Evolutionary conservation across 2,888 invertebrate genomes (phyloP).

Genomic region (Drosophila birchii): DNA sequence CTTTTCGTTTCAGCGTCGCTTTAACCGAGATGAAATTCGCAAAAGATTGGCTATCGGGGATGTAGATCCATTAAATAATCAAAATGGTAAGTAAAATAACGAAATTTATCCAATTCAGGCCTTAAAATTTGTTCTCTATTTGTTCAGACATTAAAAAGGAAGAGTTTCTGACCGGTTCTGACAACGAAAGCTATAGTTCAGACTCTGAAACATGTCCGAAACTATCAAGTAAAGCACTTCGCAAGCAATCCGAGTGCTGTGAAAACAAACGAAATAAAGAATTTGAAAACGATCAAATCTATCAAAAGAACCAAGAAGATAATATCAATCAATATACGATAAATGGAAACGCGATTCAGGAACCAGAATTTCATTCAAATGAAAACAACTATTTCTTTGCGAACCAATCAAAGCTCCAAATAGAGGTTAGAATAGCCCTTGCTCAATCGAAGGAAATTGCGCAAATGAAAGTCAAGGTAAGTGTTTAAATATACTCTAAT

Average conservation of each 20-base stretch:
- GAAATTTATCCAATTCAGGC: no score
- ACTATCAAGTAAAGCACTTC: slow-evolving; percentile 25
- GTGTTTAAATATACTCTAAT: neutral
- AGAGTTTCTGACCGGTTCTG: slow-evolving; percentile 32
- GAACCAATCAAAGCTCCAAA: slow-evolving; percentile 50
- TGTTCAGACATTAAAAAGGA: slow-evolving; percentile 18
- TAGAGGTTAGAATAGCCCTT: slow-evolving; percentile 45
- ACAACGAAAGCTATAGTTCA: slow-evolving; percentile 42
- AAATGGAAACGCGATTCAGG: slow-evolving; percentile 15
- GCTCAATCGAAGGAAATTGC: slow-evolving; percentile 50
- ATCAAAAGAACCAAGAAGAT: slow-evolving; percentile 21
- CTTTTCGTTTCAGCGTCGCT: slow-evolving; percentile 20
- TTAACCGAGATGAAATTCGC: slow-evolving; percentile 35
- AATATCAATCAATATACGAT: slow-evolving; percentile 7
- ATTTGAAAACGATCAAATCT: slow-evolving; percentile 24
- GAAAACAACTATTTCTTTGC: slow-evolving; percentile 34
- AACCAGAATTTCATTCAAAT: slow-evolving; percentile 6
- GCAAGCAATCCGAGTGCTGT: slow-evolving; percentile 16
- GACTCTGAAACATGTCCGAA: slow-evolving; percentile 46
- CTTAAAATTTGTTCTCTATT: neutral
- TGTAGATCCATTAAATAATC: slow-evolving; percentile 16
- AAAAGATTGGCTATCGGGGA: slow-evolving; percentile 38
- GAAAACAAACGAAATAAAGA: slow-evolving; percentile 20
- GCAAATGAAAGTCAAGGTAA: slow-evolving; percentile 47
- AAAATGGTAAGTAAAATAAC: neutral